These are phyloP conservation scores for Syrphus vitripennis DNA, from an alignment of 2,888 invertebrate genomes.

Conservation along the genomic window DNA sequence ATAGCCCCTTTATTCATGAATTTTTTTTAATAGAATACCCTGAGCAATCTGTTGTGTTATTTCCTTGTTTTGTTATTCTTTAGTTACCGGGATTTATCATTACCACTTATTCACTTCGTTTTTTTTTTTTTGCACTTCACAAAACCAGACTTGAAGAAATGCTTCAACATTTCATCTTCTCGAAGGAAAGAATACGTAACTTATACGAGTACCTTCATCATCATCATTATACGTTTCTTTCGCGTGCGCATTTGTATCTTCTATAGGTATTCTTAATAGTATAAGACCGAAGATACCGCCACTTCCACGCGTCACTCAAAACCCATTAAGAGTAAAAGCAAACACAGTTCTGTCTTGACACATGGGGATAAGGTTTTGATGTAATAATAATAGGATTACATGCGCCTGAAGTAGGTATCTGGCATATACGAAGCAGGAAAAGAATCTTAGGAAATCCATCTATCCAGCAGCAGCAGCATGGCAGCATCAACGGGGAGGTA, in stretches of 20 bases:
- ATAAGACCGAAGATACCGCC: constrained; percentile 37
- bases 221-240: not conserved
- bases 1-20: constrained; percentile 54
- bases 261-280: constrained; percentile 11
- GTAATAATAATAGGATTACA: constrained; percentile 70
- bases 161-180: constrained; percentile 55
- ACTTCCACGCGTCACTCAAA: constrained; percentile 65
- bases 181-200: not conserved
- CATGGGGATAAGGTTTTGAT: constrained; percentile 66
- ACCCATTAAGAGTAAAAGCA: constrained; percentile 69
- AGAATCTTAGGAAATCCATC: constrained; percentile 6
- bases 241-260: constrained; percentile 16
- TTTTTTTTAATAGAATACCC: not conserved
- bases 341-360: constrained; percentile 68
- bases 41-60: not conserved
- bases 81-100: constrained; percentile 5
- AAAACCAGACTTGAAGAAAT: constrained; percentile 52
- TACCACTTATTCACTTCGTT: not conserved
- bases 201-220: not conserved
- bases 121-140: constrained; percentile 47
- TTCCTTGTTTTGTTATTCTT: constrained; percentile 30
- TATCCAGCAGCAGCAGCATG: not conserved
- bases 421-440: constrained; percentile 20
- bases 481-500: not conserved
- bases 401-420: constrained; percentile 4